Evolutionary conservation across 2,797 vertebrate genomes (phyloP).

Genomic region (Helostoma temminkii): DNA sequence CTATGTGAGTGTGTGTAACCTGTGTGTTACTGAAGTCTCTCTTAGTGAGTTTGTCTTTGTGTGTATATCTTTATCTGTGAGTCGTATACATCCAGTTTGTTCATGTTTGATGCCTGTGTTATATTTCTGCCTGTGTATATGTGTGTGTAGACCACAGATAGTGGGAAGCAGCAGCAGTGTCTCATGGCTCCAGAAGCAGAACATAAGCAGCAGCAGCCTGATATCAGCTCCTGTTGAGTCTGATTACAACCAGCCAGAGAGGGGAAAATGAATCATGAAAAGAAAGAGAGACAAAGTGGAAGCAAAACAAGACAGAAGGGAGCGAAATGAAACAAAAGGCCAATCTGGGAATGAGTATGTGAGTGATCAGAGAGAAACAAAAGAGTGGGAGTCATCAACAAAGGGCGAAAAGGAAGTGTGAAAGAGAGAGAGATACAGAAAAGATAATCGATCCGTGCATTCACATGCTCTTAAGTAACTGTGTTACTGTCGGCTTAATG

Average conservation of each 20-base stretch:
- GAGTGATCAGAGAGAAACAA: conserved; percentile 41
- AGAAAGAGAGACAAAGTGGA: conserved; percentile 31
- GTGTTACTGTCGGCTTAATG: conserved; percentile 44
- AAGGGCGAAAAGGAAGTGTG: conserved; percentile 18
- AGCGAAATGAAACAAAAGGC: conserved; percentile 30
- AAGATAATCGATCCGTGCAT: conserved; percentile 42
- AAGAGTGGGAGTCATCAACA: conserved; percentile 22
- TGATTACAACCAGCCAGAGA: conserved; percentile 65
- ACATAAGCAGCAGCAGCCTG: conserved; percentile 53
- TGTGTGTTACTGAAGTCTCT: no score
- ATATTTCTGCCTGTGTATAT: neutral
- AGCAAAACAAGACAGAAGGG: conserved; percentile 43
- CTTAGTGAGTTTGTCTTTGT: conserved; percentile 13
- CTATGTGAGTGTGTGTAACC: conserved; percentile 7
- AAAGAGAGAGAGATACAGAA: conserved; percentile 9
- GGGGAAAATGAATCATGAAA: conserved; percentile 8
- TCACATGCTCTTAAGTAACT: conserved; percentile 43
- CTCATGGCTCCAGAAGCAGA: conserved; percentile 48
- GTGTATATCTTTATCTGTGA: conserved; percentile 13
- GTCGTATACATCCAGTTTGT: conserved; percentile 7
- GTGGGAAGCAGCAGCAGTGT: conserved; percentile 37
- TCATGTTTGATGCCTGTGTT: conserved; percentile 15
- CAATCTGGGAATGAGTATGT: conserved; percentile 9
- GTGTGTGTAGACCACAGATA: conserved; percentile 33
- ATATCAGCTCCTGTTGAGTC: conserved; percentile 68